Evolutionary conservation across 2,888 invertebrate species (phyloP), one percentile per base, ranked within the genome.

Genomic region (Meiosimyza platycephala): DNA sequence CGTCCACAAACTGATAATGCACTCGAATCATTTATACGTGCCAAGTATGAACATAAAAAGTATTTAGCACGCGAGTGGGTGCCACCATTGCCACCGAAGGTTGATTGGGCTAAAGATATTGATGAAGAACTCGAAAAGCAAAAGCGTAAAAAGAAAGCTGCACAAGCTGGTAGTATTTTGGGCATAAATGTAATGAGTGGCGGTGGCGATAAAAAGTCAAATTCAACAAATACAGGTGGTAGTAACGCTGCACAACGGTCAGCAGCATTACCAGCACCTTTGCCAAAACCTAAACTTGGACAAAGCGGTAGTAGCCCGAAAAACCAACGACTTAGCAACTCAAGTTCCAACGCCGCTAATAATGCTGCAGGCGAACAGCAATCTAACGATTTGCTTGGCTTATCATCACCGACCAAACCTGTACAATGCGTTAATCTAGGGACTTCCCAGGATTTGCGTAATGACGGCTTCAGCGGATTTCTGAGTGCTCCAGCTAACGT

Each of bases 61-160:
- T 99, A 98, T 87, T 95, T 98, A 82, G 98, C 98, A n/a, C 92
- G 94, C 81, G 98, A 98, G 88, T 98, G 97, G 97, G 95, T 98
- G 67, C 95, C 94, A 55, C 95, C 95, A 15, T 90, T 93, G 7
- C 88, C 93, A 79, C 95, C 96, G 6, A 95, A 95, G 88, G 94
- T 94, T 76, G 92, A 93, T 85, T 93, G 93, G 94, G 95, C 94
- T 80, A 94, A 95, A 85, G 95, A 95, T 85, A 92, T 95, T 75
- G 95, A 95, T 79, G 95, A 95, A 82, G 95, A 95, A 87, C 91
- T 94, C 66, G 95, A 95, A 83, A 90, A 91, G 76, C 93, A 93
- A 82, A 94, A 94, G 82, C 91, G 93, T 80, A 94, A 94, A 88
- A 95, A 95, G 90, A 95, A 95, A 86, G 90, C 91, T 2, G 89